A percentile compares a stretch with the other conserved stretches of the same genome.
Conservation (phyloP, 2,113 vertebrate genomes). For the Sciurus niger region DNA sequence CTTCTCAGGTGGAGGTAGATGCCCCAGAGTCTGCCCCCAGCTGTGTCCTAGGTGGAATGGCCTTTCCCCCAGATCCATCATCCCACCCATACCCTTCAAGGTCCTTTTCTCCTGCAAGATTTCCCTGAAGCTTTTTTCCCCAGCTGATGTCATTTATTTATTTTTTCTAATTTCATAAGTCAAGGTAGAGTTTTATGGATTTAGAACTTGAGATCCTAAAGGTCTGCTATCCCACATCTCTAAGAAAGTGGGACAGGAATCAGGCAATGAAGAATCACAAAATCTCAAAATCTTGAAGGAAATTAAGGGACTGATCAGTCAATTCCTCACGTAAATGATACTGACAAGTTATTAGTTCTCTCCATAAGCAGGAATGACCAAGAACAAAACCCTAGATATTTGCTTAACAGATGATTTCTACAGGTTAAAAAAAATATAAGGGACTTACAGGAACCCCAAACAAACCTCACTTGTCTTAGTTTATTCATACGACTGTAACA, state of each 20-base stretch:
- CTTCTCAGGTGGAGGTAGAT: neutral
- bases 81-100: neutral
- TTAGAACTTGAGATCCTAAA: conserved; percentile 2
- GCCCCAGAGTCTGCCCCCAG: neutral
- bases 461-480: neutral
- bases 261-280: neutral
- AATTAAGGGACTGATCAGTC: neutral
- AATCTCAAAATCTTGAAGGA: neutral
- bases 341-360: neutral
- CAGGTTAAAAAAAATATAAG: neutral
- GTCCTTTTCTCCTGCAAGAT: neutral
- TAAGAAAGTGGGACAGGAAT: neutral
- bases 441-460: neutral
- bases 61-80: neutral
- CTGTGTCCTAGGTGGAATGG: neutral
- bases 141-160: neutral
- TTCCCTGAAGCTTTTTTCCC: neutral
- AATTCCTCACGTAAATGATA: neutral
- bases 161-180: neutral
- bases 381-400: neutral
- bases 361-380: neutral
- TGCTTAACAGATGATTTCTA: neutral
- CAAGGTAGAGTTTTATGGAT: neutral
- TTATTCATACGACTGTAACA: neutral
- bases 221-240: neutral